Base-by-base conservation (phyloP, 2,797 vertebrate genomes). In the Capromys pilorides region DNA sequence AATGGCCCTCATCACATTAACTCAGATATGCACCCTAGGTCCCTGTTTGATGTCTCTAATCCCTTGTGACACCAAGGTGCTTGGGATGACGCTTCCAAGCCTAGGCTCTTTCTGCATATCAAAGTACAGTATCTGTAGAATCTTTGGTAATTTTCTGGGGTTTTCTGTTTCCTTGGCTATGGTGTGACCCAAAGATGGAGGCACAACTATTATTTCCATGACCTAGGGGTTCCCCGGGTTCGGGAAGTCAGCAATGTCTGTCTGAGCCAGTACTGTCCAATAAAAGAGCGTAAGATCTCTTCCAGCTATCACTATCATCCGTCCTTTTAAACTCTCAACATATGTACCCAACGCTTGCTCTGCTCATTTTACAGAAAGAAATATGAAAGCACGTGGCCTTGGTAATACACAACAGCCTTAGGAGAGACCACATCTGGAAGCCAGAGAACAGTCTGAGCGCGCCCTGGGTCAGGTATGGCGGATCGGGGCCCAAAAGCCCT, bases 81-180 rank as follows among this genome's bases (percentile, higher is more conserved):
- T 80, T 54, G 57, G 54, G 28, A 11, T 57, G 66, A 66, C 24
- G 7, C 0, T 33, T 57, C 64, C 39, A 92, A 88, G 31, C 61
- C 66, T 67, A 86, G 64, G 12, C 12, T 73, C 57, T 62, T 91
- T 84, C 59, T 36, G 33, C 71, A 0, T 54, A 33, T 78, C 82
- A 66, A 51, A 92, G 41, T 54, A 26, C 24, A 45, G 73, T 31
- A 31, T 54, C 49, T 94, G 49, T 61, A 31, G 19, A 12, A 45
- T 83, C n/a, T 80, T 75, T 86, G 75, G 45, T 89, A 41, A 62
- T 69, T 85, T 92, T 67, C 36, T 82, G 84, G 66, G 62, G 39
- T 88, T 71, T 92, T 45, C 69, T 89, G 41, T 36, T 67, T 67
- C 79, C 45, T 86, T 71, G 31, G 41, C 2, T 78, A 86, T 83